These are phyloP conservation scores for Drosophila nigritarsus DNA, from an alignment of 2,888 invertebrate species.

Conservation along the genomic window DNA sequence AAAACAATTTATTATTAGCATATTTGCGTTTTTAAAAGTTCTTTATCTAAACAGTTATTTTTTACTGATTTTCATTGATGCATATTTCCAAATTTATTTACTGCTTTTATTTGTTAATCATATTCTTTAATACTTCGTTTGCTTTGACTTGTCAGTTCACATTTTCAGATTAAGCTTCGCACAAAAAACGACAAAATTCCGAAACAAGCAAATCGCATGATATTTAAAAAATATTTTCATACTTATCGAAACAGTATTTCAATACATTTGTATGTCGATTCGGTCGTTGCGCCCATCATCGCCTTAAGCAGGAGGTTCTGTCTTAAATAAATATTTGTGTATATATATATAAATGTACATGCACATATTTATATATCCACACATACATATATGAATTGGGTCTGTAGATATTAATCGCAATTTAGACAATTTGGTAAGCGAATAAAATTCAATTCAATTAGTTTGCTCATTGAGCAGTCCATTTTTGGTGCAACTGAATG, in stretches of 20 bases:
- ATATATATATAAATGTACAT: not conserved
- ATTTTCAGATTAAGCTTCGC: not conserved
- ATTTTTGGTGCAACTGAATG: slow-evolving; percentile 63
- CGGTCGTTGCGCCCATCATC: not conserved
- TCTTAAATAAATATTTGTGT: not conserved
- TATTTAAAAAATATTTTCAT: not conserved
- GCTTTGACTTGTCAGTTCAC: slow-evolving; percentile 8
- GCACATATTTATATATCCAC: not conserved
- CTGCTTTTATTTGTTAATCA: not conserved
- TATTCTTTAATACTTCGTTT: not conserved
- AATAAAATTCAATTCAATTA: slow-evolving; percentile 58
- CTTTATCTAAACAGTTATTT: not conserved
- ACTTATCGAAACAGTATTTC: not conserved
- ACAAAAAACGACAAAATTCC: slow-evolving; percentile 6
- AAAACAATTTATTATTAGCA: not conserved
- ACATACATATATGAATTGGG: not conserved
- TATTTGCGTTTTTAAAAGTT: not conserved
- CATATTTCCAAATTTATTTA: not conserved
- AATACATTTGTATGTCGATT: not conserved
- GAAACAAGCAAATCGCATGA: not conserved
- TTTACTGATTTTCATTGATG: not conserved
- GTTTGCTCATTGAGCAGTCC: slow-evolving; percentile 70
- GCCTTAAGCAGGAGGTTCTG: not conserved
- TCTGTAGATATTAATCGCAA: slow-evolving; percentile 16
- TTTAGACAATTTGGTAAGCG: slow-evolving; percentile 53